Conservation (phyloP, 2,888 invertebrate species). For the Apamea crenata region DNA sequence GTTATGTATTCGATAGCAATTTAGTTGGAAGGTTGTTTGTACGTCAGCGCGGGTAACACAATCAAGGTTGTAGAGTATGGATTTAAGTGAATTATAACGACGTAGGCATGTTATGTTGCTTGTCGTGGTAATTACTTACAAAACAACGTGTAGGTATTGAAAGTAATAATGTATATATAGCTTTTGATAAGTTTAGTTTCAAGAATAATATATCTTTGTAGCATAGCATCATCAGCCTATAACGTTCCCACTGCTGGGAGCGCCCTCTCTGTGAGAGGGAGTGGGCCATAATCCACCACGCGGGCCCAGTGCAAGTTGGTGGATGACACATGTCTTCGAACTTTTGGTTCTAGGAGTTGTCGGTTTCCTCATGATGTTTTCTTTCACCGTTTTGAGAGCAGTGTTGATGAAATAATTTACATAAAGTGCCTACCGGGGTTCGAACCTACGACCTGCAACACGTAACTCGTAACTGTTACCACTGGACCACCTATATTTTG, state of each 20-base stretch:
- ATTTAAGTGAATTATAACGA: conserved; percentile 59
- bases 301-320: neutral
- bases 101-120: conserved; percentile 44
- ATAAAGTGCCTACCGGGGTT: neutral
- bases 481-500: neutral
- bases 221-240: neutral
- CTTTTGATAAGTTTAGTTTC: conserved; percentile 1
- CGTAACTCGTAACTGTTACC: neutral
- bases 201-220: neutral
- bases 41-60: conserved; percentile 49
- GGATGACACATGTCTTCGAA: neutral
- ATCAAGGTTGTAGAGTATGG: conserved; percentile 48
- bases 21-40: conserved; percentile 56
- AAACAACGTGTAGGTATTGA: conserved; percentile 10
- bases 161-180: conserved; percentile 7
- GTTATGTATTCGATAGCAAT: conserved; percentile 51
- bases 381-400: neutral
- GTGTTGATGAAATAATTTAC: neutral
- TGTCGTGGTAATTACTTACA: conserved; percentile 38
- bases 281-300: neutral
- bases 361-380: neutral
- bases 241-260: neutral
- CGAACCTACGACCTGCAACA: neutral
- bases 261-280: neutral
- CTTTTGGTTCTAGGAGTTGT: neutral